Base-by-base conservation (phyloP, 2,797 vertebrate genomes). In the Danio aesculapii region DNA sequence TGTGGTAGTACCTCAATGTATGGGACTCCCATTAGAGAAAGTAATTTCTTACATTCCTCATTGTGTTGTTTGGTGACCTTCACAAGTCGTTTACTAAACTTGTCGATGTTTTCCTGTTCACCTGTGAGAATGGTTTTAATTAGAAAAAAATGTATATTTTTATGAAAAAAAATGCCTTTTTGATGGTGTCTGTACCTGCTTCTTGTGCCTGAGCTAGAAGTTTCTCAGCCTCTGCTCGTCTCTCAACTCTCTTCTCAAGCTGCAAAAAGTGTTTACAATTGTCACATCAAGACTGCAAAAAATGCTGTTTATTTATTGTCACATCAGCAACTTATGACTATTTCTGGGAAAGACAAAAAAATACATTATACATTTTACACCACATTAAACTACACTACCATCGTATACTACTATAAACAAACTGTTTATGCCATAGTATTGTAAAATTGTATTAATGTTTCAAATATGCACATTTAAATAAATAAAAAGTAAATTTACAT, bases 21-120 rank as follows among this genome's bases (percentile, higher is more conserved):
- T 0, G 98, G 98, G 30, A 99, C 94, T 1, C 98, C 98, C 98
- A 99, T 99, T 84, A 99, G 88, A 0, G 68, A 78, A 72, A 99
- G 93, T 64, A 99, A 91, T 57, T 92, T 95, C 88, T 98, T 98
- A 89, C 98, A 99, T 84, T 99, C 97, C 0, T 99, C 96, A 0
- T 95, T 98, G 90, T 99, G 98, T 11, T 99, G 97, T 81, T 91
- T 95, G 30, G 97, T 99, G 88, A 99, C 98, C 86, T 98, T 99
- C 9, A 99, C 98, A 58, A 99, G 90, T 64, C 97, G 95, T 89
- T 98, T 99, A 47, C 91, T 93, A 89, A 98, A 98, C 86, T 99
- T 99, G 75, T 99, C 97, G 0, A 98, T 92, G 62, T 96, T 95
- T 75, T 94, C 95, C 84, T 96, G 96, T 10, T 96, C 95, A 3